Percentiles rank a stretch among this genome's conserved stretches.
These are phyloP conservation scores for Coregonus clupeaformis DNA, from an alignment of 2,113 vertebrate genomes.

Conservation along the genomic window DNA sequence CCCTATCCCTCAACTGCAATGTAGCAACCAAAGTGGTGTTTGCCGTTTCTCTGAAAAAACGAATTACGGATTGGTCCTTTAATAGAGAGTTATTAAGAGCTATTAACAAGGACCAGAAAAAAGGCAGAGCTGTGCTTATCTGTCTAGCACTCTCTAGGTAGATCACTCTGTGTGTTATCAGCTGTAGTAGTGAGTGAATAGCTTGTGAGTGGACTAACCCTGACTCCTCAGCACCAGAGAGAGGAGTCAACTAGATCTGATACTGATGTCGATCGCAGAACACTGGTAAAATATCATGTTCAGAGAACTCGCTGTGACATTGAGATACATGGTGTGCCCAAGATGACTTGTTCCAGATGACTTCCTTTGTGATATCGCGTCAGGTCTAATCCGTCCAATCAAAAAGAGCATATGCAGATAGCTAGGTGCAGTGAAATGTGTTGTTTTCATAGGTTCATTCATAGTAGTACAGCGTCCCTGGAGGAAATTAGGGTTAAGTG, in stretches of 20 bases:
- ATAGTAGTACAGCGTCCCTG: too few relatives aligned
- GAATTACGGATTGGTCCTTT: slow-evolving; percentile 15
- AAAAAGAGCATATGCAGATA: background rate
- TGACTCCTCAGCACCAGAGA: slow-evolving; percentile 27
- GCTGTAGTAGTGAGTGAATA: slow-evolving; percentile 18
- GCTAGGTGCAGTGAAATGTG: too few relatives aligned
- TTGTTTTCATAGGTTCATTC: too few relatives aligned
- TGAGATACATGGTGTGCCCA: slow-evolving; percentile 1
- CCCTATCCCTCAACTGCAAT: too few relatives aligned
- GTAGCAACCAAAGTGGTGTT: too few relatives aligned
- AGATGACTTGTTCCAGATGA: background rate
- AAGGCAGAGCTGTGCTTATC: slow-evolving; percentile 42
- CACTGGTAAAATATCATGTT: slow-evolving; percentile 29
- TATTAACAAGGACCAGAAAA: slow-evolving; percentile 61
- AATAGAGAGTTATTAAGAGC: slow-evolving; percentile 59
- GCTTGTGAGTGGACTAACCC: slow-evolving; percentile 28
- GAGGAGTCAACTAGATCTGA: slow-evolving; percentile 28
- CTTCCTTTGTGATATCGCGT: slow-evolving; percentile 4
- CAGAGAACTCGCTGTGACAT: slow-evolving; percentile 2
- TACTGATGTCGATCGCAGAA: slow-evolving; percentile 24
- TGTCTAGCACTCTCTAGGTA: slow-evolving; percentile 8
- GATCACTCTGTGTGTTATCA: slow-evolving; percentile 13
- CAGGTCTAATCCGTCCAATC: slow-evolving; percentile 30
- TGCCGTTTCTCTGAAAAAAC: too few relatives aligned
- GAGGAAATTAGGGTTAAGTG: too few relatives aligned